Evolutionary conservation across 2,113 vertebrate genomes (phyloP).

Genomic region (Erythrocercus mccallii): DNA sequence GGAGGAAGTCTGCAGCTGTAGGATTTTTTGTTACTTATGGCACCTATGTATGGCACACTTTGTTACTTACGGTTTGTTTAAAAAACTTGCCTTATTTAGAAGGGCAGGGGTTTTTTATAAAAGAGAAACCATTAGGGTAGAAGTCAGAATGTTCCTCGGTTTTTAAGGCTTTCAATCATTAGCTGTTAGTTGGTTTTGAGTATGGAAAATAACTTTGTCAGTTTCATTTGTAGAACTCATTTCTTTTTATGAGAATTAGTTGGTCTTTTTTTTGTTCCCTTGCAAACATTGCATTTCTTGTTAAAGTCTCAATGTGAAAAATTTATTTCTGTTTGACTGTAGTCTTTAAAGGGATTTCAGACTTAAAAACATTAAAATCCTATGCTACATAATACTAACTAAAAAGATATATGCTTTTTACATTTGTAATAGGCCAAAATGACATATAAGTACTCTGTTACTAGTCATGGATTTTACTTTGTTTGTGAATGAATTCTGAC

Average conservation of each 20-base stretch:
- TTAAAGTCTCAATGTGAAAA: background rate
- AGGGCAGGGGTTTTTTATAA: fast-evolving
- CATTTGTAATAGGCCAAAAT: background rate
- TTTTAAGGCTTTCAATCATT: background rate
- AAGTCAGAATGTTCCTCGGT: background rate
- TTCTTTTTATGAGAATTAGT: background rate
- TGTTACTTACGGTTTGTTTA: fast-evolving
- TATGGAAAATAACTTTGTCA: background rate
- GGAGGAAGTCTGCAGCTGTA: background rate
- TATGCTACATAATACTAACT: background rate
- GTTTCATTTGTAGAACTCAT: background rate
- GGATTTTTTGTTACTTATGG: background rate
- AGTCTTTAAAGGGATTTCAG: background rate
- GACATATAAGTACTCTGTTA: background rate
- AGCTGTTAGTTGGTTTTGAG: background rate
- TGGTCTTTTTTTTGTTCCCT: background rate
- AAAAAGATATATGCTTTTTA: background rate
- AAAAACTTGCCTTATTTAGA: background rate
- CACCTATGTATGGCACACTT: background rate
- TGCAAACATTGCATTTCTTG: background rate
- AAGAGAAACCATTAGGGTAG: background rate
- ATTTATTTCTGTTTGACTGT: background rate
- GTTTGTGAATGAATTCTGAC: background rate
- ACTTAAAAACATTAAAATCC: background rate
- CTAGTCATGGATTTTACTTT: background rate